Evolutionary conservation across 2,113 vertebrate genomes (phyloP).

Genomic region (Nyctibius bracteatus): DNA sequence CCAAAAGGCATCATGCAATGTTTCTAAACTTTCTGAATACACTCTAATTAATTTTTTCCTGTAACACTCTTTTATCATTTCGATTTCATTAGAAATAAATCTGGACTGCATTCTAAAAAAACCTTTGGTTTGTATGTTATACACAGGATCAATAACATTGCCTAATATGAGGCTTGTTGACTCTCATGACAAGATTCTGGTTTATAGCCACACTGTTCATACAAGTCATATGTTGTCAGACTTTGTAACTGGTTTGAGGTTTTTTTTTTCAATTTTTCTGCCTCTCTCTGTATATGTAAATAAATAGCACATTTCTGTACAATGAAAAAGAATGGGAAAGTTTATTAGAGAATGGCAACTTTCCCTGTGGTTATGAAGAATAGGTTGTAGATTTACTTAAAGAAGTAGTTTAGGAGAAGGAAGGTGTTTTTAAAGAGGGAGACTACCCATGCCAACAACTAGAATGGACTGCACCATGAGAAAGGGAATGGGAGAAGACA

Average conservation of each 20-base stretch:
- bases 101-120: not conserved
- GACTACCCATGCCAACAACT: not conserved
- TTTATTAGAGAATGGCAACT: not conserved
- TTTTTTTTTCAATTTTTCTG: not conserved
- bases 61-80: not conserved
- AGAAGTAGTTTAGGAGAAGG: not conserved
- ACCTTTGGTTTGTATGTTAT: not conserved
- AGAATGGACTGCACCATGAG: not conserved
- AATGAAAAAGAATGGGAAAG: not conserved
- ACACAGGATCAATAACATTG: not conserved
- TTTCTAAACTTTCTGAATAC: not conserved
- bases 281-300: not conserved
- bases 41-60: not conserved
- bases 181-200: not conserved
- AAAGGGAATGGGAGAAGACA: not conserved
- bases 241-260: not conserved
- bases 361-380: not conserved
- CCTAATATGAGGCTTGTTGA: not conserved
- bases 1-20: not conserved
- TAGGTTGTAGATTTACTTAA: not conserved
- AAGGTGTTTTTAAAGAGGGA: not conserved
- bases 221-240: not conserved
- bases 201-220: not conserved
- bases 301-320: not conserved
- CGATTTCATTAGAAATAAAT: not conserved